Conservation (phyloP, 2,113 vertebrate genomes). For the Typhlomys cinereus region DNA sequence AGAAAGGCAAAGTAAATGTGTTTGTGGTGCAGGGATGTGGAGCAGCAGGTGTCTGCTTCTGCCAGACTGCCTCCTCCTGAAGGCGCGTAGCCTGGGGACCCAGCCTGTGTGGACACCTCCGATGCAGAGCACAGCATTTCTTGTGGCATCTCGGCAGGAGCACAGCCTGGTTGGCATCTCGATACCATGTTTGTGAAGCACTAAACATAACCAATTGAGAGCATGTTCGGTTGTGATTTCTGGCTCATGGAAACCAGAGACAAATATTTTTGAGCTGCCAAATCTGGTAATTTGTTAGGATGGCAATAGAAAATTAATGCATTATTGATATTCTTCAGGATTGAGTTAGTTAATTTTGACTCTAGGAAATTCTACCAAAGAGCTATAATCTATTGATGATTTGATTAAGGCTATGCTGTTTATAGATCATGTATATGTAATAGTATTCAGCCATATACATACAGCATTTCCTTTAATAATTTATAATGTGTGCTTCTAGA, state of each 20-base stretch:
- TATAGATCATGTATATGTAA: not conserved
- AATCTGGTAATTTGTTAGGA: not conserved
- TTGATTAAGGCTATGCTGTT: not conserved
- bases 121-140: not conserved
- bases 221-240: not conserved
- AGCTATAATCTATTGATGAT: not conserved
- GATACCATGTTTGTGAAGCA: conserved; percentile 9
- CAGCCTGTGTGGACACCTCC: not conserved
- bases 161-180: not conserved
- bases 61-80: not conserved
- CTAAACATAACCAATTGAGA: not conserved
- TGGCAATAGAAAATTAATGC: not conserved
- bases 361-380: not conserved
- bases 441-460: not conserved
- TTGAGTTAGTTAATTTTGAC: not conserved
- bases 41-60: not conserved
- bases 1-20: not conserved
- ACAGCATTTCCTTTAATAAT: conserved; percentile 1
- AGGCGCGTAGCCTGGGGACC: not conserved
- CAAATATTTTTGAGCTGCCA: not conserved
- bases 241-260: not conserved
- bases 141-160: not conserved
- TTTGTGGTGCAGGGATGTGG: not conserved
- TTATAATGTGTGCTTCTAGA: not conserved
- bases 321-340: conserved; percentile 45